Base-by-base conservation (phyloP, 2,113 vertebrate genomes). In the Macrotus californicus region DNA sequence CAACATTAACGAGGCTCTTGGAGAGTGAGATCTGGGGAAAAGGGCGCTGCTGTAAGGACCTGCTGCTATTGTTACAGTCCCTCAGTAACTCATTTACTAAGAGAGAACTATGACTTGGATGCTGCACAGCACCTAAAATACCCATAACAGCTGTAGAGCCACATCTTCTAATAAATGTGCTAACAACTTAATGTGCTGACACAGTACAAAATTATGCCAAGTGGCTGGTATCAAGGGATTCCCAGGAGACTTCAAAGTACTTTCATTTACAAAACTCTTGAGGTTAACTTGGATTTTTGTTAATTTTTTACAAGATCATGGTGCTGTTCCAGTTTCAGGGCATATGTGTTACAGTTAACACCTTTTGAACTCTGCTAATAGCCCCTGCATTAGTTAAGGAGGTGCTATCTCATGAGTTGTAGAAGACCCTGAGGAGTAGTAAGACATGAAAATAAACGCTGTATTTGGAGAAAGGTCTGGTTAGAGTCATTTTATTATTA, bases 101-200 rank as follows among this genome's bases (percentile, higher is more conserved):
- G 91, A 95, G 59, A 69, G 26, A 87, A 12, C 89, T 96, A 39
- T 73, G 50, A 95, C 75, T 19, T 80, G 41, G 43, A 91, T 88
- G 48, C 19, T 92, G 83, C 79, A 56, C n/a, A 84, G 77, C 39
- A 91, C 73, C 77, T 91, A 76, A 88, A 96, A 93, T 82, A 50
- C 61, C 73, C 64, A 9, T 94, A 94, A 93, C 36, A 96, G 46
- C 46, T 70, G 41, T 52, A 86, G 9, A 77, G 29, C 72, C 52
- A 86, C 48, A 87, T 77, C 41, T 79, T 87, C 41, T 95, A 93
- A 93, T 80, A 95, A 92, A 94, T 88, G 41, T 91, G 24, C 52
- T 85, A 61, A 91, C 22, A 93, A 94, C 54, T 73, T 95, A 96
- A 87, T 66, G 73, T 91, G 54, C 56, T 83, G 64, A 94, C 24